phyloP scores from a whole-genome alignment of 2,888 invertebrate species.

The Helleia helle region DNA sequence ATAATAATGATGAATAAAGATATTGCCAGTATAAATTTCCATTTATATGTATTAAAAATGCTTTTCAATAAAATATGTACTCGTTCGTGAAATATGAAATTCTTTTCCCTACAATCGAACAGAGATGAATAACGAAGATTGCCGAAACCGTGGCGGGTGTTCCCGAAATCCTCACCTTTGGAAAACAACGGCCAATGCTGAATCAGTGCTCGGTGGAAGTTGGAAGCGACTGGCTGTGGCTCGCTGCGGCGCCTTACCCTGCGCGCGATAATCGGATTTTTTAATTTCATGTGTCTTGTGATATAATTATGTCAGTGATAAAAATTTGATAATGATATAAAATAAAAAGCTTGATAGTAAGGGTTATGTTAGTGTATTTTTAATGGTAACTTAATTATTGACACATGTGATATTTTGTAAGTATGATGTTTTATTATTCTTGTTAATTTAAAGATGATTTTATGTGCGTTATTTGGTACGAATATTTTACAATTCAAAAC shows the following conservation, averaged over 20 bases:
- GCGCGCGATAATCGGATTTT: conserved; percentile 24
- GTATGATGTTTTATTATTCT: too few relatives aligned
- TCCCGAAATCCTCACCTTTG: conserved; percentile 65
- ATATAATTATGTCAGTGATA: neutral
- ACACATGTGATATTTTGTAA: too few relatives aligned
- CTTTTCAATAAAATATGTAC: conserved; percentile 34
- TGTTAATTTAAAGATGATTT: too few relatives aligned
- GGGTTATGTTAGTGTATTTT: too few relatives aligned
- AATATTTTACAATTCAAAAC: too few relatives aligned
- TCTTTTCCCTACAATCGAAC: conserved; percentile 59
- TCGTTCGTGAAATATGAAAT: conserved; percentile 51
- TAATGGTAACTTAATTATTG: too few relatives aligned
- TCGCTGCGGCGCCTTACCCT: conserved; percentile 16
- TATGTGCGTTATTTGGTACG: too few relatives aligned
- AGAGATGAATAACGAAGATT: conserved; percentile 53
- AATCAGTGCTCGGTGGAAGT: conserved; percentile 57
- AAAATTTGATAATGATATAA: neutral
- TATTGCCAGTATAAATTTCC: conserved; percentile 19
- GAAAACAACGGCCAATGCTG: conserved; percentile 62
- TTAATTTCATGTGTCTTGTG: conserved; percentile 5
- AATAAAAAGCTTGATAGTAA: neutral
- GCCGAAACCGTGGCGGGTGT: conserved; percentile 47
- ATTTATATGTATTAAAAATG: conserved; percentile 27
- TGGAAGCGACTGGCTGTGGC: conserved; percentile 39
- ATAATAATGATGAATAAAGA: conserved; percentile 7